phyloP scores from a whole-genome alignment of 2,113 vertebrate genomes.

The Eclectus roratus region DNA sequence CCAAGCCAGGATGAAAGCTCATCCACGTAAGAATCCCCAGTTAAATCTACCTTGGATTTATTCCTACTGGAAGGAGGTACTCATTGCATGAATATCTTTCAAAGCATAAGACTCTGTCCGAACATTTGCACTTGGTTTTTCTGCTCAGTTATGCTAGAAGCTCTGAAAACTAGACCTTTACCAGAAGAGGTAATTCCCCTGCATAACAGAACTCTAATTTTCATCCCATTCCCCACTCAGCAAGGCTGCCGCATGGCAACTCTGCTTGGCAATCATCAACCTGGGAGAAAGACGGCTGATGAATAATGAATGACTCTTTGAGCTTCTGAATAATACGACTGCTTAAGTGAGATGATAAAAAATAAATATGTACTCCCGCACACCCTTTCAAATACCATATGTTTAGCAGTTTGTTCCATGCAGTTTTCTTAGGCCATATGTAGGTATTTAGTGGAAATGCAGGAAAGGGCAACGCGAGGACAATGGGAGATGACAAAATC shows the following conservation, averaged over 20 bases:
- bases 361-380: background rate
- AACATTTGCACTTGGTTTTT: background rate
- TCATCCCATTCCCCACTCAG: background rate
- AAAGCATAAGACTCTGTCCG: background rate
- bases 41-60: background rate
- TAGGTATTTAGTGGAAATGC: background rate
- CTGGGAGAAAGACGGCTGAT: background rate
- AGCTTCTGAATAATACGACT: background rate
- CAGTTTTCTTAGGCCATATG: background rate
- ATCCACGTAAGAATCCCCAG: background rate
- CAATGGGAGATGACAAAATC: background rate
- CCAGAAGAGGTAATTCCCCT: background rate
- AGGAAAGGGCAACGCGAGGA: background rate
- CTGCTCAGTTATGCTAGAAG: background rate
- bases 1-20: background rate
- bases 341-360: slow-evolving; percentile 18
- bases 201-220: background rate
- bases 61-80: background rate
- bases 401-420: background rate
- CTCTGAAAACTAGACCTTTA: background rate
- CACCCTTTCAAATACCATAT: background rate
- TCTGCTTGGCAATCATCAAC: background rate
- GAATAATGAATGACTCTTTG: slow-evolving; percentile 25
- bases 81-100: background rate
- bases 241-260: background rate